Evolutionary conservation across 1,140 invertebrate genomes (phyloP), one percentile per base, ranked within the genome.

Genomic region (Monochamus saltuarius): DNA sequence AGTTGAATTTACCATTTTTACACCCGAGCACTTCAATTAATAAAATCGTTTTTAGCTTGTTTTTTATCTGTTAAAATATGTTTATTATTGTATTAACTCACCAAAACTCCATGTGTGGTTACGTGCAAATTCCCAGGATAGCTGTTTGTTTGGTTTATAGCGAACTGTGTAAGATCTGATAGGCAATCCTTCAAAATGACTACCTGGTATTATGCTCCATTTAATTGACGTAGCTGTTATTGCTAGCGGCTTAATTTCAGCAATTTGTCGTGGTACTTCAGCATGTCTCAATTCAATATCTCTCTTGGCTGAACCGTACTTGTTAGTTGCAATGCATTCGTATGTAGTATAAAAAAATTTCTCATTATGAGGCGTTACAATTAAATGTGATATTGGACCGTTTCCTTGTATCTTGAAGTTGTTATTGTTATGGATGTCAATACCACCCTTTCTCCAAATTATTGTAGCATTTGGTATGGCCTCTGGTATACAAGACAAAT

Each of bases 391-490:
- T 35, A 79, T 75, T 1, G 89, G 87, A 4, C 89, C 88, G 7
- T 83, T 83, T 0, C 85, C 87, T 34, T 81, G 76, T 38, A 89
- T 83, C 34, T 79, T 77, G 1, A 91, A 80, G 56, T 85, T 83
- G 8, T 77, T 78, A 7, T 82, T 74, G 49, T 85, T 79, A 6
- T 80, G 73, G 16, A 83, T 69, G 56, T 72, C 64, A n/a, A 71
- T 56, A 9, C 62, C 65, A 14, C 64, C 79, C 51, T 81, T 83
- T 69, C 81, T 84, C 94, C 94, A 96, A 60, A 84, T 83, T 61
- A 95, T 92, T 1, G 93, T 95, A 0, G 94, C 94, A 75, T 96
- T 95, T 0, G 94, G 94, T 71, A 96, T 92, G 62, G 90, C 87
- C 75, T 91, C 87, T 9, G 91, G 91, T n/a, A 92, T 80, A 71